These are phyloP conservation scores for Ondatra zibethicus DNA, from an alignment of 2,113 vertebrate species.

Conservation along the genomic window DNA sequence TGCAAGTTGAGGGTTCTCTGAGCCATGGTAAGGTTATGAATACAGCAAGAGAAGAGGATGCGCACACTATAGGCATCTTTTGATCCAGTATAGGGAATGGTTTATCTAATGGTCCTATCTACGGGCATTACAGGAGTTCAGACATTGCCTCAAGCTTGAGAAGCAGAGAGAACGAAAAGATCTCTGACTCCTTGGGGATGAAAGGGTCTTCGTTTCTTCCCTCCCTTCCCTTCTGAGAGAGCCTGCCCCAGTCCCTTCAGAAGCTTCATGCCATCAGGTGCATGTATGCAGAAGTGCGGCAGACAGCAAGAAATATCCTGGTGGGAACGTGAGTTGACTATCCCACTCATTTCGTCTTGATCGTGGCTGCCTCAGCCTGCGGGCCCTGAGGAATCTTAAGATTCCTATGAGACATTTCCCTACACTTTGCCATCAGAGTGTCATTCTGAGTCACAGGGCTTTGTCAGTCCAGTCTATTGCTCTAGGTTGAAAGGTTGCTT, in stretches of 20 bases:
- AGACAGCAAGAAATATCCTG: neutral
- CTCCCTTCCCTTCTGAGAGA: neutral
- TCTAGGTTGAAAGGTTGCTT: slow-evolving; percentile 1
- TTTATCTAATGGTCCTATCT: neutral
- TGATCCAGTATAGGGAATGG: neutral
- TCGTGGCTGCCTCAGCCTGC: slow-evolving; percentile 10
- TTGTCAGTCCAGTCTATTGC: neutral
- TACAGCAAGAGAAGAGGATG: neutral
- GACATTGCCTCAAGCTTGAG: slow-evolving; percentile 6
- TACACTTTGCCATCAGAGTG: neutral
- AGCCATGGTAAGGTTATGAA: slow-evolving; percentile 22
- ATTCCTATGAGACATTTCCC: neutral
- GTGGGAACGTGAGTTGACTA: neutral
- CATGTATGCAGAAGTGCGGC: neutral
- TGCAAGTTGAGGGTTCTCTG: slow-evolving; percentile 48
- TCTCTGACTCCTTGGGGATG: neutral
- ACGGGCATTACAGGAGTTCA: neutral
- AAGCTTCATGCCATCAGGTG: neutral
- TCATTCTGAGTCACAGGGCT: neutral
- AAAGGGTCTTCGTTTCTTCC: neutral
- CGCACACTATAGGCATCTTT: neutral
- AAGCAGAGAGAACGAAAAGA: neutral
- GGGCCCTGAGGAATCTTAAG: neutral
- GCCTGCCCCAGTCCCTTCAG: neutral
- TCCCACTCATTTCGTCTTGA: slow-evolving; percentile 4